These are phyloP conservation scores for Loripinus fragilis DNA, from an alignment of 2,888 invertebrate species.

Conservation along the genomic window DNA sequence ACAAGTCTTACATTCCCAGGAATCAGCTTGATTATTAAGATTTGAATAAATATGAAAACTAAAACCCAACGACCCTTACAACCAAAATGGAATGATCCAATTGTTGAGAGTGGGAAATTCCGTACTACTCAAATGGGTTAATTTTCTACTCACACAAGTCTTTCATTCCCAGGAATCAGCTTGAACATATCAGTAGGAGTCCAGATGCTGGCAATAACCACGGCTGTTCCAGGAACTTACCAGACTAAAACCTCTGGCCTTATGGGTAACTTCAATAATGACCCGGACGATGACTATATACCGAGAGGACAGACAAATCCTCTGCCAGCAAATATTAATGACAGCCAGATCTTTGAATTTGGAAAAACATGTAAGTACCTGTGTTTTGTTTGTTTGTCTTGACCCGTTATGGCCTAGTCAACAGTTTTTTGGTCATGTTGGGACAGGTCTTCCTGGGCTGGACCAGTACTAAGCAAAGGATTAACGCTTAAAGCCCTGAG, in stretches of 20 bases:
- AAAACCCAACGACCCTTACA: too few relatives aligned
- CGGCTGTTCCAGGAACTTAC: background rate
- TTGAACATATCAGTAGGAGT: background rate
- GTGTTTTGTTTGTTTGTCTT: too few relatives aligned
- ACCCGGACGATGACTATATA: conserved; percentile 39
- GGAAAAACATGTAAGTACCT: conserved; percentile 40
- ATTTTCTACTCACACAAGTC: too few relatives aligned
- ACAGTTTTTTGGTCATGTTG: too few relatives aligned
- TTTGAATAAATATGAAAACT: too few relatives aligned
- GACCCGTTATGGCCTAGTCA: too few relatives aligned
- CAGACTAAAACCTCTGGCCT: conserved; percentile 31
- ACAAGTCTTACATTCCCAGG: background rate
- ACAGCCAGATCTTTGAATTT: conserved; percentile 37
- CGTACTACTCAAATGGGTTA: too few relatives aligned
- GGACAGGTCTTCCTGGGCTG: too few relatives aligned
- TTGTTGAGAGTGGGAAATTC: too few relatives aligned
- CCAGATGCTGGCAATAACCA: background rate
- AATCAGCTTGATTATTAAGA: background rate
- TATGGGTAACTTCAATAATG: conserved; percentile 46
- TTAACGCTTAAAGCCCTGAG: too few relatives aligned
- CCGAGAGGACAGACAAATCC: conserved; percentile 13
- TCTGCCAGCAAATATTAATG: conserved; percentile 9
- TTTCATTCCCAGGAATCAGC: background rate
- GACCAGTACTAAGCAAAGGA: too few relatives aligned
- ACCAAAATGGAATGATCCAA: too few relatives aligned